Evolutionary conservation across 2,797 vertebrate genomes (phyloP).

Genomic region (Amphiprion clarkii): DNA sequence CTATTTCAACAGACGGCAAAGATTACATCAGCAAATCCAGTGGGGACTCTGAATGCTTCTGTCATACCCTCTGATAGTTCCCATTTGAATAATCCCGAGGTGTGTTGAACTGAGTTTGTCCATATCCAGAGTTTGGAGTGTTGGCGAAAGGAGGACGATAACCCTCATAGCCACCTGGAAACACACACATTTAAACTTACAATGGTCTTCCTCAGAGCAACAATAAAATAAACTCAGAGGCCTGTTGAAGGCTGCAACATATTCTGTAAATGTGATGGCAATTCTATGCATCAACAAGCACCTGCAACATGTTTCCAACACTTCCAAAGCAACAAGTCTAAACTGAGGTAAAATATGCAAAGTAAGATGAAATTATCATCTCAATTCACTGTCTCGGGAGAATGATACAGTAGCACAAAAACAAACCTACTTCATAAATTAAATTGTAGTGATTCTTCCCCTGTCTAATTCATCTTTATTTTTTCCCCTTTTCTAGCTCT

Average conservation of each 20-base stretch:
- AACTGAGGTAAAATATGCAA: background rate
- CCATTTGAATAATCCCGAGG: conserved; percentile 95
- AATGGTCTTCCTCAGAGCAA: background rate
- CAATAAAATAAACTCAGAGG: background rate
- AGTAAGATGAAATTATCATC: too few relatives aligned
- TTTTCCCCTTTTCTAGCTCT: background rate
- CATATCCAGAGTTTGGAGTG: conserved; percentile 94
- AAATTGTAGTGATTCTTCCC: background rate
- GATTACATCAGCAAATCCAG: background rate
- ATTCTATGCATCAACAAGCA: background rate
- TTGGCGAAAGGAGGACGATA: conserved; percentile 95
- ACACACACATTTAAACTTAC: conserved; percentile 8
- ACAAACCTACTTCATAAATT: background rate
- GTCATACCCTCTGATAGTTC: conserved; percentile 93
- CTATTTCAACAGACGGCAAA: conserved; percentile 10
- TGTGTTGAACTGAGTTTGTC: conserved; percentile 94
- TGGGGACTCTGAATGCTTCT: conserved; percentile 7
- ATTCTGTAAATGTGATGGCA: background rate
- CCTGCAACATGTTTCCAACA: background rate
- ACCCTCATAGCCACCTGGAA: conserved; percentile 94
- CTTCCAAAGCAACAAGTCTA: background rate
- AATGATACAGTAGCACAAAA: background rate
- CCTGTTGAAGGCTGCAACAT: background rate
- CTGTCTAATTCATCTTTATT: too few relatives aligned
- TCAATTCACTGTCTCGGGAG: too few relatives aligned